Base-by-base conservation (phyloP, 2,797 vertebrate species). In the Eulemur rubriventer region DNA sequence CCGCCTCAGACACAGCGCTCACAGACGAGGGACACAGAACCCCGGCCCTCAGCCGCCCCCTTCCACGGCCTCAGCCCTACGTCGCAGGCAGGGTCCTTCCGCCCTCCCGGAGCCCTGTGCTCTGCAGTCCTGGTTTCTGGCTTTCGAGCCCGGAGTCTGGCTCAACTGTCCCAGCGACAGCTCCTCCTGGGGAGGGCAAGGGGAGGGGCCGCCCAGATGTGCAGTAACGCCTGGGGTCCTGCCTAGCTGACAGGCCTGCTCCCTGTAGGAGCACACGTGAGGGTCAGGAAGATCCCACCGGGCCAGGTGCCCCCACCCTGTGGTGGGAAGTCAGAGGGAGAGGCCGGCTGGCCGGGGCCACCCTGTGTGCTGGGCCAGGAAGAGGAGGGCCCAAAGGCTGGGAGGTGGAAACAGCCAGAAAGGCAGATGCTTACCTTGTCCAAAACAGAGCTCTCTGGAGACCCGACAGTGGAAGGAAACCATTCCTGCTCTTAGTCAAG, bases 191-290 rank as follows among this genome's bases (percentile, higher is more conserved):
- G 76, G 28, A 67, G 48, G 30, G 67, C 33, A 35, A 59, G 33
- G 41, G 0, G 3, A 59, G 75, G 18, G 20, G 20, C 0, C 38
- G 43, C 24, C 1, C 5, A 12, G 9, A 7, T 0, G 7, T 63
- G 48, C 88, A 38, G n/a, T 43, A 33, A 28, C 30, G 17, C 65
- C 50, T 28, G 63, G 69, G 24, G 20, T 46, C 43, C 73, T 17
- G 1, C 43, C 73, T 17, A 1, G 28, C 46, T 2, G 14, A 59
- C 12, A 24, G 30, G 41, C 17, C 72, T 52, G 38, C 24, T 57
- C 16, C 20, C 46, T 16, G 1, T 48, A 24, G 52, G 48, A 59
- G 14, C 6, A 18, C 1, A 28, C 7, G 41, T 8, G n/a, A 28
- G 48, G 4, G 48, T 46, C 46, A 52, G 75, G 87, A 79, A 35